Percentiles rank a stretch among this genome's conserved stretches.
Evolutionary conservation across 2,888 invertebrate genomes (phyloP).

Genomic region (Podotricha telesiphe): DNA sequence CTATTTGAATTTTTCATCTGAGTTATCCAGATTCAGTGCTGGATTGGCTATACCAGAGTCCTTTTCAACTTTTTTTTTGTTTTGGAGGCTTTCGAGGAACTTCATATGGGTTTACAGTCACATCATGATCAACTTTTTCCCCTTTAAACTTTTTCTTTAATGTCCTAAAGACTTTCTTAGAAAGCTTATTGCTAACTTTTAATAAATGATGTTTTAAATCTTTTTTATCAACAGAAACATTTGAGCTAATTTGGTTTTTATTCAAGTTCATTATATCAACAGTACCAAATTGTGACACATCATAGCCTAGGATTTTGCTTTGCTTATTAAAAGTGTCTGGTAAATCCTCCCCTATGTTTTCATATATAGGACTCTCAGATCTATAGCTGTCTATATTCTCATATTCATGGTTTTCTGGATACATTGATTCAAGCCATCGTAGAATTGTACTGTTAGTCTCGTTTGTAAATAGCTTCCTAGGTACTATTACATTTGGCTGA

Average conservation of each 20-base stretch:
- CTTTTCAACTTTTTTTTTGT: constrained; percentile 58
- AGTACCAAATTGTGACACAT: constrained; percentile 75
- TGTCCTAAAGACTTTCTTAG: constrained; percentile 75
- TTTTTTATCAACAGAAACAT: constrained; percentile 70
- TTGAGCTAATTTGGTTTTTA: constrained; percentile 60
- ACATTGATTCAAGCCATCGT: constrained; percentile 70
- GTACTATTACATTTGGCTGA: constrained; percentile 58
- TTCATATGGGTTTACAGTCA: constrained; percentile 74
- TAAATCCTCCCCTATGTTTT: constrained; percentile 63
- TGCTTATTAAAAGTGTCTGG: constrained; percentile 69
- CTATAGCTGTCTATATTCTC: constrained; percentile 71
- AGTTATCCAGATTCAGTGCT: constrained; percentile 70
- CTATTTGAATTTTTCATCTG: constrained; percentile 78
- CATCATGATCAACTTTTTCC: constrained; percentile 65
- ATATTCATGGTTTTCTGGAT: constrained; percentile 62
- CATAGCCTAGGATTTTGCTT: constrained; percentile 76
- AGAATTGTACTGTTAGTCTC: constrained; percentile 77
- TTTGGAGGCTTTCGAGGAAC: constrained; percentile 71
- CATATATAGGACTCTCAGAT: constrained; percentile 72
- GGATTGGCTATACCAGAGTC: constrained; percentile 78
- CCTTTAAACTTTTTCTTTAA: constrained; percentile 74
- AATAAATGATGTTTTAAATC: constrained; percentile 62
- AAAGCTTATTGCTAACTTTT: constrained; percentile 71
- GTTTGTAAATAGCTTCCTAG: constrained; percentile 66
- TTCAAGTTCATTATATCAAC: constrained; percentile 76